Percentiles rank a stretch among this genome's conserved stretches.
phyloP scores from a whole-genome alignment of 2,797 vertebrate species.

The Epinephelus malabaricus region DNA sequence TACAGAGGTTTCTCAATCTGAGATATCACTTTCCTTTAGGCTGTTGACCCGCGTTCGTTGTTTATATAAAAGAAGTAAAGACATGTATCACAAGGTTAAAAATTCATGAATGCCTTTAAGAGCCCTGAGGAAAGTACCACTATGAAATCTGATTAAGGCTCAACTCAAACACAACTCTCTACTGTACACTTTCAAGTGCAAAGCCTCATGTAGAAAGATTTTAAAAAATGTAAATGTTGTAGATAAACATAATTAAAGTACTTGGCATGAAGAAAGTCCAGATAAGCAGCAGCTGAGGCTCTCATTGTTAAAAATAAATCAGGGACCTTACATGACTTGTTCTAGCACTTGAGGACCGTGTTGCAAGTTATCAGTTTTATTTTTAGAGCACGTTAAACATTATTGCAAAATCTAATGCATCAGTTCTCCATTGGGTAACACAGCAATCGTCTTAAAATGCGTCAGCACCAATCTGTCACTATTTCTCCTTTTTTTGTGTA shows the following conservation, averaged over 20 bases:
- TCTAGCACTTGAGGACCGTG: not conserved
- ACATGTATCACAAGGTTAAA: slow-evolving; percentile 30
- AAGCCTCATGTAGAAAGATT: not conserved
- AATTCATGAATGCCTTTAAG: slow-evolving; percentile 41
- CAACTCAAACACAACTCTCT: not conserved
- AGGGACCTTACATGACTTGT: slow-evolving; percentile 26
- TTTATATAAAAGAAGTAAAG: slow-evolving; percentile 39
- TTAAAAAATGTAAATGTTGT: not conserved
- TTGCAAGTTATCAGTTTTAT: slow-evolving; percentile 32
- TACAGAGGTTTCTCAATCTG: slow-evolving; percentile 54
- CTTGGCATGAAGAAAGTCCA: not conserved
- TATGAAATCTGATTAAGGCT: slow-evolving; percentile 20
- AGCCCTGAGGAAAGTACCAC: not conserved
- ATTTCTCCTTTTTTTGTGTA: slow-evolving; percentile 6
- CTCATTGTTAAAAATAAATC: slow-evolving; percentile 15
- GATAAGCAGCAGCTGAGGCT: slow-evolving; percentile 18
- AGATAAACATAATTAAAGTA: not conserved
- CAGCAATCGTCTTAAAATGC: slow-evolving; percentile 22
- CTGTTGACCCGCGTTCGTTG: slow-evolving; percentile 13
- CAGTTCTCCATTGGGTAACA: slow-evolving; percentile 15
- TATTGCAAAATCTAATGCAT: slow-evolving; percentile 7
- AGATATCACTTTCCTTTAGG: slow-evolving; percentile 33
- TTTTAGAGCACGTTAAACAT: slow-evolving; percentile 47
- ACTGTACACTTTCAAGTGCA: not conserved
- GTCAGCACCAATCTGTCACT: slow-evolving; percentile 4